Conservation (phyloP, 2,797 vertebrate species). For the Lacerta bilineata region DNA sequence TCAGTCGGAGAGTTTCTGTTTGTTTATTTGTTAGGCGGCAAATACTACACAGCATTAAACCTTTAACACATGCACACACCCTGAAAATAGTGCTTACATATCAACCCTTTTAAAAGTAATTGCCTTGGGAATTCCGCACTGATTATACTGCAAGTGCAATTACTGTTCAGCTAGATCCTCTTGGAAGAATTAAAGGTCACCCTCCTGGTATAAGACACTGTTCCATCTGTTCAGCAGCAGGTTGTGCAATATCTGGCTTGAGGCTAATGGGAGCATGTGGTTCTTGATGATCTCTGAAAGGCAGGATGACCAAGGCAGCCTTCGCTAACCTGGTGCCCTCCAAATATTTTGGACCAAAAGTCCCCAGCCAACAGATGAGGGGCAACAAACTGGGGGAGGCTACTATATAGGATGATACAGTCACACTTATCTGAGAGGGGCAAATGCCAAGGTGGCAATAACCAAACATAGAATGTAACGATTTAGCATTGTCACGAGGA, state of each 20-base stretch:
- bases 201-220: background rate
- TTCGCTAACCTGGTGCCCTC: no score
- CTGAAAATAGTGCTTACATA: constrained; percentile 33
- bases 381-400: background rate
- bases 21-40: constrained; percentile 26
- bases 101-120: constrained; percentile 9
- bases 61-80: background rate
- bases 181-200: constrained; percentile 42
- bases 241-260: background rate
- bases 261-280: background rate
- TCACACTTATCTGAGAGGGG: no score
- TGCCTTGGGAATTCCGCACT: background rate
- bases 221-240: constrained; percentile 14
- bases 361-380: background rate
- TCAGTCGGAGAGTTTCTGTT: background rate
- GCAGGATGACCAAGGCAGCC: background rate
- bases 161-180: background rate
- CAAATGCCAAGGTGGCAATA: no score
- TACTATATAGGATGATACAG: no score
- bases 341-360: background rate
- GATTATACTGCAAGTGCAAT: background rate
- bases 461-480: no score
- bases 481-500: background rate
- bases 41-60: background rate
- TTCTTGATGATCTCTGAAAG: background rate